A percentile compares a stretch with the other conserved stretches of the same genome.
Evolutionary conservation across 2,888 invertebrate species (phyloP).

Genomic region (Salpingus planirostris): DNA sequence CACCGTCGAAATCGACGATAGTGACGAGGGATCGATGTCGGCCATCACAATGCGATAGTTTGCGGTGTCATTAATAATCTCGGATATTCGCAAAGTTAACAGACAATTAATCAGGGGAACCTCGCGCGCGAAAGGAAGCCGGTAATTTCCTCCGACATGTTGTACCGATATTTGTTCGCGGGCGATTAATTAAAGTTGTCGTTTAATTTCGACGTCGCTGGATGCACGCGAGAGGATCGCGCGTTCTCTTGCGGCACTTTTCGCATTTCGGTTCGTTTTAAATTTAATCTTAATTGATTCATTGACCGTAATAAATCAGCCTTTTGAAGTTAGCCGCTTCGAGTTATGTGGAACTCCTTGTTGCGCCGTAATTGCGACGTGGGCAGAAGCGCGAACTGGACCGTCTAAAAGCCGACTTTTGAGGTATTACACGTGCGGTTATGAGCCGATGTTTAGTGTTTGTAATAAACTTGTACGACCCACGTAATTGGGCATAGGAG

Average conservation of each 20-base stretch:
- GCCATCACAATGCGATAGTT: too few species aligned
- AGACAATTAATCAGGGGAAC: too few species aligned
- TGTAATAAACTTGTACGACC: too few species aligned
- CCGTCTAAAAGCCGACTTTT: too few species aligned
- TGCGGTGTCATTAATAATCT: too few species aligned
- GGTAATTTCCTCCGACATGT: slow-evolving; percentile 1
- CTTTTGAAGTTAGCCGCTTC: slow-evolving; percentile 27
- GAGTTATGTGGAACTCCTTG: slow-evolving; percentile 3
- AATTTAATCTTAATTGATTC: slow-evolving; percentile 33
- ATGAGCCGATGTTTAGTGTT: too few species aligned
- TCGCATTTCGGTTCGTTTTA: slow-evolving; percentile 18
- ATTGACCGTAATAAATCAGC: slow-evolving; percentile 28
- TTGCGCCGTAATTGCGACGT: slow-evolving; percentile 14
- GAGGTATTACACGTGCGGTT: too few species aligned
- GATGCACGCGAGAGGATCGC: background rate
- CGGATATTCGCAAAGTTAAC: too few species aligned
- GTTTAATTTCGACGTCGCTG: background rate
- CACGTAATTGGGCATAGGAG: too few species aligned
- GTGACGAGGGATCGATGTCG: too few species aligned
- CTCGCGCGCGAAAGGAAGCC: background rate
- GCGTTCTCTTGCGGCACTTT: slow-evolving; percentile 2
- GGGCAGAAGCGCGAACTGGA: slow-evolving; percentile 15
- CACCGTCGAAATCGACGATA: too few species aligned
- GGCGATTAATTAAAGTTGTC: background rate
- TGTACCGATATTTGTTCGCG: background rate